Conservation (phyloP, 2,113 vertebrate genomes). For the Hydrochoerus hydrochaeris region DNA sequence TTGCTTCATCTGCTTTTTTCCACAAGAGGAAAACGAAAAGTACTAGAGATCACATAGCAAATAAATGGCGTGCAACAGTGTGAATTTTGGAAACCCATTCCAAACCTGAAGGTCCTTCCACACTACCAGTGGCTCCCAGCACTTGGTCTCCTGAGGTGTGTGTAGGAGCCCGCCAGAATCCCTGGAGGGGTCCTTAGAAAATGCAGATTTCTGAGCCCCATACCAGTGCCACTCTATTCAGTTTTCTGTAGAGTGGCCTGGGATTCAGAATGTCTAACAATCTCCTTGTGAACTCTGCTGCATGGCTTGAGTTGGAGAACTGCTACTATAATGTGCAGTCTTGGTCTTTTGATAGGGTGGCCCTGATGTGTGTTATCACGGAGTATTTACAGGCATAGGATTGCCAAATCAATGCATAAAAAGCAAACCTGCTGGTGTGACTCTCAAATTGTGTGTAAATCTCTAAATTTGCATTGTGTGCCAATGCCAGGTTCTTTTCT, state of each 20-base stretch:
- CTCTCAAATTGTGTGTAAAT: background rate
- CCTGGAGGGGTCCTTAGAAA: background rate
- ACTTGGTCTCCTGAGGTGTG: background rate
- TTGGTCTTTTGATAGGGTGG: background rate
- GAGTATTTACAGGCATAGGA: background rate
- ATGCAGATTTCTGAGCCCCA: background rate
- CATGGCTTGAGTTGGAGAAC: background rate
- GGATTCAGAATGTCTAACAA: conserved; percentile 13
- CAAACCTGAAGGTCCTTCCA: background rate
- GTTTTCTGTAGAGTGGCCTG: background rate
- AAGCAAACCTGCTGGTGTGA: background rate
- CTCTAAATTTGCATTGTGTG: background rate
- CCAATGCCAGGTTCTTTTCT: conserved; percentile 1
- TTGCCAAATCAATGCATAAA: background rate
- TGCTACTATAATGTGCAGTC: background rate
- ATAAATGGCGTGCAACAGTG: background rate
- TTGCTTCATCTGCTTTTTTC: background rate
- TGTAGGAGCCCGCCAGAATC: background rate
- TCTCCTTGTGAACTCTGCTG: background rate
- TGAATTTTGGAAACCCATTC: background rate
- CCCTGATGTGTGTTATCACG: background rate
- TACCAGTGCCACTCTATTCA: background rate
- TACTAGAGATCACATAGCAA: background rate
- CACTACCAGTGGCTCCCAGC: background rate
- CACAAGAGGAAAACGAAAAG: background rate